These are phyloP conservation scores for Enteromius trimaculatus DNA, from an alignment of 2,797 vertebrate species.

Conservation along the genomic window DNA sequence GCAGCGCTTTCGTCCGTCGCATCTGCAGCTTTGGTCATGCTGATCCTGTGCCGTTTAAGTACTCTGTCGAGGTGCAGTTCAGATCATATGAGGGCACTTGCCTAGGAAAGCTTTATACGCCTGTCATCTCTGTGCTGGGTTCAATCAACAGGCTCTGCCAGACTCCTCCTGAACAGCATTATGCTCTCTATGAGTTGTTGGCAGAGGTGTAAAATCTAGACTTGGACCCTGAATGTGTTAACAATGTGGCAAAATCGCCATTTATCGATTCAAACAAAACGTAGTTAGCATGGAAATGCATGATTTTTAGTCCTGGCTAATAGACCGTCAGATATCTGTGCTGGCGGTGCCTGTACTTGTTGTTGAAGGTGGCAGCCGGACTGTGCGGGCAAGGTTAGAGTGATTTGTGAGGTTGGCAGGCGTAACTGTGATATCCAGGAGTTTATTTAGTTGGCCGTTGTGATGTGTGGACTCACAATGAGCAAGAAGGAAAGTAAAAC, in stretches of 20 bases:
- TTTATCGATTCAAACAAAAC: not conserved
- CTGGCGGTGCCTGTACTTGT: slow-evolving; percentile 16
- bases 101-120: not conserved
- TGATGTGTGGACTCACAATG: slow-evolving; percentile 48
- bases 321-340: not conserved
- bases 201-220: slow-evolving; percentile 2
- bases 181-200: not conserved
- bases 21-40: not conserved
- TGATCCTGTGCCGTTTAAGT: slow-evolving; percentile 9
- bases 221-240: not conserved
- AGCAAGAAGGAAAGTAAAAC: slow-evolving; percentile 15
- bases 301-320: not conserved
- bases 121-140: slow-evolving; percentile 34
- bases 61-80: slow-evolving; percentile 27
- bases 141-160: slow-evolving; percentile 13
- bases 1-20: slow-evolving; percentile 10
- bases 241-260: not conserved
- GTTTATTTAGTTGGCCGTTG: slow-evolving; percentile 51
- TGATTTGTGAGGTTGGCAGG: slow-evolving; percentile 72
- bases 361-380: slow-evolving; percentile 57
- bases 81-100: slow-evolving; percentile 19
- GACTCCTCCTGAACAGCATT: not conserved
- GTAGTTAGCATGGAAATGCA: not conserved
- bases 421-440: slow-evolving; percentile 7
- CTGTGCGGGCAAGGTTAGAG: slow-evolving; percentile 64